Percentiles rank a stretch among this genome's conserved stretches.
Conservation (phyloP, 2,113 vertebrate species). For the Anguilla japonica region DNA sequence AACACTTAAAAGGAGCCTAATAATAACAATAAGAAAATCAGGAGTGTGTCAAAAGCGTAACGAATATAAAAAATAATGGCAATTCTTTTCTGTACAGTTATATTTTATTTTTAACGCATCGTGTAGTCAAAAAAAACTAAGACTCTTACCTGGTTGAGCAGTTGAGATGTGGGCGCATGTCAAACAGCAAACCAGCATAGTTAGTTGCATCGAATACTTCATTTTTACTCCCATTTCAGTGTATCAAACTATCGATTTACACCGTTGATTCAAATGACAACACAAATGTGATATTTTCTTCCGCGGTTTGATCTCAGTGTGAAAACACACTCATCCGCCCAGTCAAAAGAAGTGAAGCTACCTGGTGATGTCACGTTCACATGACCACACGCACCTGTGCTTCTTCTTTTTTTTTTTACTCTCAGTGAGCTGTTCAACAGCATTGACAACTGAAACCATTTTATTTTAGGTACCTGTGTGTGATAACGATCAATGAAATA, state of each 20-base stretch:
- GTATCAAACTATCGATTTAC: not conserved
- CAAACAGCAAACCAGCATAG: not conserved
- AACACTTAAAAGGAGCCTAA: too few relatives aligned
- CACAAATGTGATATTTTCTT: not conserved
- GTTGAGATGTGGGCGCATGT: not conserved
- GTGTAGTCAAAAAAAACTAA: not conserved
- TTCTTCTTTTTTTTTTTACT: too few relatives aligned
- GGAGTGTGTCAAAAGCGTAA: too few relatives aligned
- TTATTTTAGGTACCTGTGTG: too few relatives aligned
- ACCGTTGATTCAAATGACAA: not conserved
- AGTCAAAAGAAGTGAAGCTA: not conserved
- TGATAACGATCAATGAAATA: not conserved
- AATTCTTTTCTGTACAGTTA: too few relatives aligned
- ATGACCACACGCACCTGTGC: not conserved
- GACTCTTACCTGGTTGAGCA: not conserved
- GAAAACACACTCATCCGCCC: not conserved
- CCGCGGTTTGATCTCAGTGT: not conserved
- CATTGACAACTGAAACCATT: too few relatives aligned
- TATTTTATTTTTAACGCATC: too few relatives aligned
- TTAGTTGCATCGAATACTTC: not conserved
- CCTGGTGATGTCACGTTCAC: slow-evolving; percentile 1
- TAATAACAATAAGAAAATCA: too few relatives aligned
- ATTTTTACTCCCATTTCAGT: not conserved
- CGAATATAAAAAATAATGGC: too few relatives aligned
- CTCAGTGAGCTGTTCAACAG: too few relatives aligned